Evolutionary conservation across 1,140 invertebrate genomes (phyloP).

Genomic region (Ridgeia piscesae): DNA sequence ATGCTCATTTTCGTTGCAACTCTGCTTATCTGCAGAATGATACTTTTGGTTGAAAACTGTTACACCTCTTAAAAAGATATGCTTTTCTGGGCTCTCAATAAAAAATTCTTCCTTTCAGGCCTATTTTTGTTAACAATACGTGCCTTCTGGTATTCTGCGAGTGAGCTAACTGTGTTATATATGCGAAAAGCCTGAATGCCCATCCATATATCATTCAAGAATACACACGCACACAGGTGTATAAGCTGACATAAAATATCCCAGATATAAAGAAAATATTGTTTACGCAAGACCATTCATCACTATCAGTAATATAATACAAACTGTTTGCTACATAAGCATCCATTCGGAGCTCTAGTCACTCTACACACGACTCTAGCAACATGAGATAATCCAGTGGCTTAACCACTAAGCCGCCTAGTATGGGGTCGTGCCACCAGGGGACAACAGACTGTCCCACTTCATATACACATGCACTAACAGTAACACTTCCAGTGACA

Average conservation of each 20-base stretch:
- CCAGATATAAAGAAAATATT: background rate
- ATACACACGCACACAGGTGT: too few relatives aligned
- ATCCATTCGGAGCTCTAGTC: background rate
- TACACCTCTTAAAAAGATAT: too few relatives aligned
- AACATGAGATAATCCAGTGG: background rate
- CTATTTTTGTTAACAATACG: too few relatives aligned
- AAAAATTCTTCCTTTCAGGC: too few relatives aligned
- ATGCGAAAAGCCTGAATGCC: too few relatives aligned
- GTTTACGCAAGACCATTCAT: background rate
- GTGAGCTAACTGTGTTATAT: too few relatives aligned
- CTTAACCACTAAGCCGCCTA: background rate
- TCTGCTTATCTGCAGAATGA: too few relatives aligned
- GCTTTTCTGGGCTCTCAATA: too few relatives aligned
- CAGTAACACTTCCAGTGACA: background rate
- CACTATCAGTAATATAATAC: background rate
- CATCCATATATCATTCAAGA: too few relatives aligned
- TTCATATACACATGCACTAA: background rate
- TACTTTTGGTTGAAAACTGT: too few relatives aligned
- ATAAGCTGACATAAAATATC: background rate
- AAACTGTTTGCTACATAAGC: background rate
- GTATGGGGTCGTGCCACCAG: background rate
- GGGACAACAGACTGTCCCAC: background rate
- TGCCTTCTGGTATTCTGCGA: too few relatives aligned
- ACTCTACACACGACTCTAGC: background rate
- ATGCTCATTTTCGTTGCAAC: too few relatives aligned